A percentile compares a stretch with the other conserved stretches of the same genome.
Evolutionary conservation across 2,888 invertebrate species (phyloP).

Genomic region (Oscheius sp.): DNA sequence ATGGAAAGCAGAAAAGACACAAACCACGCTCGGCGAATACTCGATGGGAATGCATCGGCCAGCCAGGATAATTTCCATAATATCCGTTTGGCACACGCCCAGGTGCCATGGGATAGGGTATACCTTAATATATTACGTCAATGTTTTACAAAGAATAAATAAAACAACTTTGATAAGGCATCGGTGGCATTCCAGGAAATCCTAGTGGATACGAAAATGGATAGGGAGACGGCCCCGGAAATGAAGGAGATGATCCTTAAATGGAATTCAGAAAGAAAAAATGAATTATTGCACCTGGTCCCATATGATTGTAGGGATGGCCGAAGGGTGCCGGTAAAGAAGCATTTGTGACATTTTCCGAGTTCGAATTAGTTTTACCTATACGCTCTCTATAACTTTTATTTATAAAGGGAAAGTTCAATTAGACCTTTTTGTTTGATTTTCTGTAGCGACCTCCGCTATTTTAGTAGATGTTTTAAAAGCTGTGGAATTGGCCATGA

Average conservation of each 20-base stretch:
- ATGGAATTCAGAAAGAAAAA: no score
- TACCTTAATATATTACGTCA: neutral
- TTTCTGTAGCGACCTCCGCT: constrained; percentile 15
- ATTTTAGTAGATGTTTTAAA: constrained; percentile 20
- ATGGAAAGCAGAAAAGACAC: no score
- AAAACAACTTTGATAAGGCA: neutral
- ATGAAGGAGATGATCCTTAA: no score
- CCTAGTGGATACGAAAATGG: neutral
- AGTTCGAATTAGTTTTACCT: neutral
- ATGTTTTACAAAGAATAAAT: neutral
- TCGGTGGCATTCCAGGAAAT: constrained; percentile 1
- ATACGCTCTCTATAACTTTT: neutral
- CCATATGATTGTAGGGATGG: neutral
- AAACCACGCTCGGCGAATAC: no score
- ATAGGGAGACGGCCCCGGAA: neutral
- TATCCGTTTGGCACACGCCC: neutral
- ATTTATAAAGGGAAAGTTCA: neutral
- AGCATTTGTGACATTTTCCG: neutral
- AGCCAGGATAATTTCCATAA: neutral
- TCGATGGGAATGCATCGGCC: neutral
- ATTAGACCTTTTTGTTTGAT: constrained; percentile 2
- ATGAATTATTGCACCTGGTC: neutral
- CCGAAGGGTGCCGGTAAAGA: neutral
- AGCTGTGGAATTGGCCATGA: constrained; percentile 28
- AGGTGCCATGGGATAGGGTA: neutral